Conservation (phyloP, 2,113 vertebrate species). For the Pavo muticus region DNA sequence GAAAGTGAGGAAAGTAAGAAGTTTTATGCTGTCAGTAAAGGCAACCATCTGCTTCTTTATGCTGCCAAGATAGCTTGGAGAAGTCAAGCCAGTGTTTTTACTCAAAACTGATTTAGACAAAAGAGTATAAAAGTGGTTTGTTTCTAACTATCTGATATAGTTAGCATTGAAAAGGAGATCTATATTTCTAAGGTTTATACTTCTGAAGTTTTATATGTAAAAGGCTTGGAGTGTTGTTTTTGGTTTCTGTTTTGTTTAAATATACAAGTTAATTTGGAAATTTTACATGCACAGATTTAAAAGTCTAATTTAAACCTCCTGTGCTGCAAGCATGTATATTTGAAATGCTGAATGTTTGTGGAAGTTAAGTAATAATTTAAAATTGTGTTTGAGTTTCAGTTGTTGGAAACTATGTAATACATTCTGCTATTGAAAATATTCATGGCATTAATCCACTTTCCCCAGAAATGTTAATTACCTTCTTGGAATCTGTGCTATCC, state of each 20-base stretch:
- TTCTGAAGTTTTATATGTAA: neutral
- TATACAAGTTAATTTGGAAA: neutral
- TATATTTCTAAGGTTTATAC: neutral
- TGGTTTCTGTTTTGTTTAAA: neutral
- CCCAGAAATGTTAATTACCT: constrained; percentile 74
- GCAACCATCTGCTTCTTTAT: neutral
- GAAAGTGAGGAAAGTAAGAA: neutral
- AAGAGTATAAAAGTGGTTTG: neutral
- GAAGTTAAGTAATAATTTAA: neutral
- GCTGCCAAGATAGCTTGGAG: neutral
- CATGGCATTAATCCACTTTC: neutral
- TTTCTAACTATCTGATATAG: neutral
- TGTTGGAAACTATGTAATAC: neutral
- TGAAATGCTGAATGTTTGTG: neutral
- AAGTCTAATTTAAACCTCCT: neutral
- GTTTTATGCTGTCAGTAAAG: neutral
- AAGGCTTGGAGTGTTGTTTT: neutral
- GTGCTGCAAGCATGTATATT: neutral
- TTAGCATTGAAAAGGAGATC: neutral
- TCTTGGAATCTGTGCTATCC: constrained; percentile 89
- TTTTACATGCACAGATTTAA: neutral
- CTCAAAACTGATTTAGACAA: neutral
- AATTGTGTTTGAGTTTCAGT: neutral
- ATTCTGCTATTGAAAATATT: neutral
- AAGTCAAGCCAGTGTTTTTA: neutral